Base-by-base conservation (phyloP, 2,888 invertebrate species). In the Troides aeacus region DNA sequence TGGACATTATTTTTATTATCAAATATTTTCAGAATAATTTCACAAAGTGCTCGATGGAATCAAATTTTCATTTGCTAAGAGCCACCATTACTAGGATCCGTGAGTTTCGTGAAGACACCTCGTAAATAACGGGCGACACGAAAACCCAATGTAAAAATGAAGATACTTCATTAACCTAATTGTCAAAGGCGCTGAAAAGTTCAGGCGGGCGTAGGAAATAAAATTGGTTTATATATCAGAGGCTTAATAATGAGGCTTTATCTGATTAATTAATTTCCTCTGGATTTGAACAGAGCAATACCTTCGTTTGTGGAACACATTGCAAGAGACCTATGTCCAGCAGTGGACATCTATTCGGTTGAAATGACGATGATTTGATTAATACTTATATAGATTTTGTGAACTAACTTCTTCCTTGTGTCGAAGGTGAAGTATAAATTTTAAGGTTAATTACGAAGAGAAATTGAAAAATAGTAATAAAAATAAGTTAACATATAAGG, bases 31-130 rank as follows among this genome's bases (percentile, higher is more conserved):
- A 15, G 18, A 30, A 53, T 66, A 86, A 89, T 89, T 85, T 80
- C 76, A 78, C 78, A 83, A 82, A 87, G 82, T 85, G 86, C 85
- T 77, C 86, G 84, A 81, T 89, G 87, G 89, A 88, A 89, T 86
- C 77, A 81, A 84, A 81, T 86, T 87, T 88, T 88, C 84, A 88
- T 90, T 89, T 83, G 84, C 85, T 86, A 89, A 90, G 84, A 87
- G 88, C 84, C 71, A 71, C 81, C 78, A 83, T 85, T 85, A 83
- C 78, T 73, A 75, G 79, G 79, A 81, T 81, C 82, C 81, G 77
- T 74, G 77, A 64, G 60, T 82, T 79, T 78, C 81, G 78, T 83
- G 83, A 81, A 82, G 77, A 73, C 70, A 74, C 74, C 72, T 77
- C 77, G 79, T 83, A 81, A 82, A 85, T 77, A 68, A 63, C 68